Evolutionary conservation across 1,140 invertebrate species (phyloP).

Genomic region (Drosophila seguyi): DNA sequence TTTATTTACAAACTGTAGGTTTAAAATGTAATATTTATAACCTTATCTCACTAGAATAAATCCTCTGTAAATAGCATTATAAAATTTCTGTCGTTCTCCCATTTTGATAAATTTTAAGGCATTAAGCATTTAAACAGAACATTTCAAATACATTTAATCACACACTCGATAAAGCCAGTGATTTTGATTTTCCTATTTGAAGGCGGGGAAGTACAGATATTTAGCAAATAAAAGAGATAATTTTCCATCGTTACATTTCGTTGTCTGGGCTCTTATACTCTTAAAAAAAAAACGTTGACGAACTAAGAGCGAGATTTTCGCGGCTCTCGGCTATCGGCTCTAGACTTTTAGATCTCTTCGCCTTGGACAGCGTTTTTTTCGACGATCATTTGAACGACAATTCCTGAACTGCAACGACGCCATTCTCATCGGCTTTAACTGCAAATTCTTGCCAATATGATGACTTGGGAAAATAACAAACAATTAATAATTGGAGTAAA

Average conservation of each 20-base stretch:
- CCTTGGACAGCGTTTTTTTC: background rate
- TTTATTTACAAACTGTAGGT: background rate
- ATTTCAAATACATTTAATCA: background rate
- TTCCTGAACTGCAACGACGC: background rate
- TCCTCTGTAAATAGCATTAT: background rate
- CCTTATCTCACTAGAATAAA: conserved; percentile 1
- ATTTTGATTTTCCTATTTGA: background rate
- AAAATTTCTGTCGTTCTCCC: background rate
- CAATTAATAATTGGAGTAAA: conserved; percentile 7
- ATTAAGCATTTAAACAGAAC: background rate
- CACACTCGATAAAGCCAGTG: background rate
- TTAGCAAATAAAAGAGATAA: background rate
- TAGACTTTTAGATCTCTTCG: background rate
- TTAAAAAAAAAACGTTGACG: background rate
- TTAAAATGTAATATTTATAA: background rate
- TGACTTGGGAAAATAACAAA: conserved; percentile 17
- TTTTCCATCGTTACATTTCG: background rate
- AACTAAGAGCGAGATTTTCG: background rate
- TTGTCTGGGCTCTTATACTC: background rate
- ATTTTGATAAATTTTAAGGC: background rate
- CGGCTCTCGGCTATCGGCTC: background rate
- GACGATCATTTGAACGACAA: background rate
- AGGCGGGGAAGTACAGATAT: background rate
- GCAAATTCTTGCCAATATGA: conserved; percentile 3
- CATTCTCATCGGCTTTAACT: background rate